These are phyloP conservation scores for Dicaeum eximium DNA, from an alignment of 2,113 vertebrate species.

Conservation along the genomic window DNA sequence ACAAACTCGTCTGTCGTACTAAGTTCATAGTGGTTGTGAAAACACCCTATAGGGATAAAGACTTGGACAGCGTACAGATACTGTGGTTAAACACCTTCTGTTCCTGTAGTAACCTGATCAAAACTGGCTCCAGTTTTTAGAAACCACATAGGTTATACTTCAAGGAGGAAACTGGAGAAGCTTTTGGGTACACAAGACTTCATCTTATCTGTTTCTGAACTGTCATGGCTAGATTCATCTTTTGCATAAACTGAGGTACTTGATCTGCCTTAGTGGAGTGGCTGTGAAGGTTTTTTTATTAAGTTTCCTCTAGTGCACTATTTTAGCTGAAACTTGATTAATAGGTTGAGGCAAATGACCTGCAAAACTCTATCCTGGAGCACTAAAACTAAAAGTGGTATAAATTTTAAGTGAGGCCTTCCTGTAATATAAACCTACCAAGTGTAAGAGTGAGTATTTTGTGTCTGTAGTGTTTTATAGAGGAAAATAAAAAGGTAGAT, in stretches of 20 bases:
- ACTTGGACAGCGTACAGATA: not conserved
- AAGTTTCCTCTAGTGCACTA: not conserved
- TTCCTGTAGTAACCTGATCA: not conserved
- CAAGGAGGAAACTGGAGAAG: not conserved
- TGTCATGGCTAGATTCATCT: not conserved
- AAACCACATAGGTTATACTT: not conserved
- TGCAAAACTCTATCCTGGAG: not conserved
- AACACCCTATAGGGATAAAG: not conserved
- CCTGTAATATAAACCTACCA: not conserved
- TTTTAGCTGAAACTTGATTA: not conserved
- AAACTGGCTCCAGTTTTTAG: not conserved
- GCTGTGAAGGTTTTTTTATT: not conserved
- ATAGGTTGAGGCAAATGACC: not conserved
- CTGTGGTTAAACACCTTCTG: not conserved
- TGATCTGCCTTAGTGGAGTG: not conserved
- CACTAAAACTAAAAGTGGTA: not conserved
- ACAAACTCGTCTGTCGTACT: not conserved
- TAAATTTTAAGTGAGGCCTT: not conserved
- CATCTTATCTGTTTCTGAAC: not conserved
- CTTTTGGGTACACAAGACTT: not conserved
- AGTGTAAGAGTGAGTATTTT: not conserved
- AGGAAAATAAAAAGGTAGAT: not conserved
- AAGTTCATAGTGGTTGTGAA: not conserved
- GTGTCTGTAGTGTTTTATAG: not conserved
- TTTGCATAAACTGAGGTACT: not conserved